Percentiles rank a stretch among this genome's conserved stretches.
These are phyloP conservation scores for Xiphorhynchus elegans DNA, from an alignment of 2,113 vertebrate species.

Conservation along the genomic window DNA sequence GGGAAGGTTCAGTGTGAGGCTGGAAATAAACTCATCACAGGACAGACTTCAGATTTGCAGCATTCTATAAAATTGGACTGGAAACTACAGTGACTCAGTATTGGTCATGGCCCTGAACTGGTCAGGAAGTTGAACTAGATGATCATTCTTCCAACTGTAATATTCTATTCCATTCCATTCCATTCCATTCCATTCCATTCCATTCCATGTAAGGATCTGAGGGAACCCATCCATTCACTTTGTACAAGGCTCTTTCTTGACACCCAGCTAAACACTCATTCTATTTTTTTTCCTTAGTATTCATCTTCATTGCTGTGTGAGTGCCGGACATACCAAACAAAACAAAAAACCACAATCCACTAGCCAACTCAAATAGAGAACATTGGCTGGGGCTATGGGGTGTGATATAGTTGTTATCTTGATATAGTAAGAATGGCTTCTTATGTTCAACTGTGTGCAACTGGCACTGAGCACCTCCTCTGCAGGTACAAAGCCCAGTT, in stretches of 20 bases:
- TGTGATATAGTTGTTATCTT: not conserved
- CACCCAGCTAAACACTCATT: not conserved
- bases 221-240: not conserved
- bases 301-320: not conserved
- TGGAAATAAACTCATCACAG: not conserved
- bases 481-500: not conserved
- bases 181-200: not conserved
- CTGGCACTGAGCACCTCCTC: not conserved
- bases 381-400: not conserved
- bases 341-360: not conserved
- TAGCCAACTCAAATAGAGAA: not conserved
- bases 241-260: not conserved
- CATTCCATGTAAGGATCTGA: not conserved
- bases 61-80: not conserved
- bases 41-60: not conserved
- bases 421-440: not conserved
- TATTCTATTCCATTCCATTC: not conserved
- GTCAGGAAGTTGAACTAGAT: not conserved
- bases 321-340: not conserved
- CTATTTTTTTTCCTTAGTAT: not conserved
- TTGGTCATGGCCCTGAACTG: not conserved
- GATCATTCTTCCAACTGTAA: not conserved
- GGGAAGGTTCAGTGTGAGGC: not conserved
- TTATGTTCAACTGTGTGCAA: not conserved
- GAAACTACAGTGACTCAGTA: not conserved